phyloP scores from a whole-genome alignment of 2,113 vertebrate species.

The Lepus americanus region DNA sequence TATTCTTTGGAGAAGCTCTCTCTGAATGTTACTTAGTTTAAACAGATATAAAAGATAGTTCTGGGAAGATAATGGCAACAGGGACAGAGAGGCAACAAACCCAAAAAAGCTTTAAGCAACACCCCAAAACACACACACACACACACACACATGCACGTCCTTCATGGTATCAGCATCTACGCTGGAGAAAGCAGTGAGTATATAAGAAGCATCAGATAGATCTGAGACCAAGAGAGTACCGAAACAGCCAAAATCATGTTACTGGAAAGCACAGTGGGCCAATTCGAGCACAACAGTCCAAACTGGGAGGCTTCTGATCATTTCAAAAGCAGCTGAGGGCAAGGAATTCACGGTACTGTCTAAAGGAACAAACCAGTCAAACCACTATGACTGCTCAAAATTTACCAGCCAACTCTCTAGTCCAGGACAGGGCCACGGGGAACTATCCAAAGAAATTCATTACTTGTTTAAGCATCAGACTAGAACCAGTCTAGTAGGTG shows the following conservation, averaged over 20 bases:
- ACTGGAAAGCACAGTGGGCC: too few relatives aligned
- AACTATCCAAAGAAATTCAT: not conserved
- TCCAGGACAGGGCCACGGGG: not conserved
- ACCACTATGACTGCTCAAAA: not conserved
- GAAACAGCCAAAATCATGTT: too few relatives aligned
- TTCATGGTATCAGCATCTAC: not conserved
- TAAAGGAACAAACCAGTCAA: not conserved
- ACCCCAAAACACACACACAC: too few relatives aligned
- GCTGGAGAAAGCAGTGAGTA: not conserved
- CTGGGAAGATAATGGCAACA: not conserved
- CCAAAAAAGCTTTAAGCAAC: not conserved
- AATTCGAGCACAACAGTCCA: too few relatives aligned
- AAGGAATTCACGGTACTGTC: not conserved
- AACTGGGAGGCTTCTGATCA: too few relatives aligned
- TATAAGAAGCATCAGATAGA: too few relatives aligned
- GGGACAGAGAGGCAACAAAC: not conserved
- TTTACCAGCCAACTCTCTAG: not conserved
- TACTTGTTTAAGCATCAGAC: too few relatives aligned
- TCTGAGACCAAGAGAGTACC: too few relatives aligned
- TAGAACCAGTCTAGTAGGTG: not conserved
- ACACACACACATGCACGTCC: too few relatives aligned
- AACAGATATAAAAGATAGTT: not conserved
- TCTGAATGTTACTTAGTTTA: too few relatives aligned
- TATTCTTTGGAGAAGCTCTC: too few relatives aligned
- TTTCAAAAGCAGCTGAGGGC: too few relatives aligned